Conservation (phyloP, 2,888 invertebrate genomes). For the Polymixis flavicincta region DNA sequence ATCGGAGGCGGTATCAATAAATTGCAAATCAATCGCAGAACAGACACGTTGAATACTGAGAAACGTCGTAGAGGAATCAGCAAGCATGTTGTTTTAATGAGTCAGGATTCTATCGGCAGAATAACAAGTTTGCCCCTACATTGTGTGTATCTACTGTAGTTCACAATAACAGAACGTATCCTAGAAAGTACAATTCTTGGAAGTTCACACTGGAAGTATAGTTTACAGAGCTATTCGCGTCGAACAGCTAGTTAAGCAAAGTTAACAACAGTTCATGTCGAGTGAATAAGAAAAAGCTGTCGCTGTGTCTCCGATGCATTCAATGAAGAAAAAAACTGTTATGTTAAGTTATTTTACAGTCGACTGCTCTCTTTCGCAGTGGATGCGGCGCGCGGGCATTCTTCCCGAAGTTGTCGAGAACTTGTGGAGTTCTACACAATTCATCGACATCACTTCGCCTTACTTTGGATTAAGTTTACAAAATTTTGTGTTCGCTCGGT, state of each 20-base stretch:
- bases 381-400: constrained; percentile 72
- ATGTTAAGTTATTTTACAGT: constrained; percentile 82
- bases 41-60: constrained; percentile 8
- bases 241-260: constrained; percentile 70
- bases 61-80: background rate
- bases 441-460: constrained; percentile 76
- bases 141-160: background rate
- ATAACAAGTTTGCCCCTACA: background rate
- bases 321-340: constrained; percentile 73
- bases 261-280: constrained; percentile 72
- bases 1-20: constrained; percentile 17
- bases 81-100: background rate
- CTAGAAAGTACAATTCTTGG: constrained; percentile 15
- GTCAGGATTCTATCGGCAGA: background rate
- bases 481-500: constrained; percentile 75
- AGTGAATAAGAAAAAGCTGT: constrained; percentile 69
- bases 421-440: constrained; percentile 77
- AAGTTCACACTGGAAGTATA: constrained; percentile 40
- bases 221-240: constrained; percentile 50
- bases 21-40: constrained; percentile 35
- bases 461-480: constrained; percentile 79
- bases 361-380: constrained; percentile 75
- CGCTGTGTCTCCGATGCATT: constrained; percentile 57
- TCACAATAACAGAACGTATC: constrained; percentile 30
- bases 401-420: constrained; percentile 76